Conservation (phyloP, 2,888 invertebrate genomes). For the Trichogramma dendrolimi region DNA sequence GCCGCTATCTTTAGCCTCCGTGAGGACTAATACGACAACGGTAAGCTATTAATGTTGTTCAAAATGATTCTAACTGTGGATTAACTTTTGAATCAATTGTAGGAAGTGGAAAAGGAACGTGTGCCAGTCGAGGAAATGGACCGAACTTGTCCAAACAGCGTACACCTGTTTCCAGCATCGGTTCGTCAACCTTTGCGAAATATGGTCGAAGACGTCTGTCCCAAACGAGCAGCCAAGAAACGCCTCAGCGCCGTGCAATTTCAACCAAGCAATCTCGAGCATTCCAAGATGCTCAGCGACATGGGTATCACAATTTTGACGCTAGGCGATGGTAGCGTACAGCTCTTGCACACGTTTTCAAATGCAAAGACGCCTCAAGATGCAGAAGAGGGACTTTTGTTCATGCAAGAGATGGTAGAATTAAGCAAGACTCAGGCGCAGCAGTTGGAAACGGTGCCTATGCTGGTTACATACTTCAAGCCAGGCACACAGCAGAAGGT, state of each 20-base stretch:
- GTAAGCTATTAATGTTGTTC: slow-evolving; percentile 43
- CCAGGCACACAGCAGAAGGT: slow-evolving; percentile 48
- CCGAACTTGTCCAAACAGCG: slow-evolving; percentile 81
- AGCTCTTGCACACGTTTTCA: slow-evolving; percentile 83
- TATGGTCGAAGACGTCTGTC: slow-evolving; percentile 78
- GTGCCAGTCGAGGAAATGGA: slow-evolving; percentile 61
- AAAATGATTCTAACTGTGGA: slow-evolving; percentile 22
- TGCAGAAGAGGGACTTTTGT: slow-evolving; percentile 86
- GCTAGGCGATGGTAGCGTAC: slow-evolving; percentile 84
- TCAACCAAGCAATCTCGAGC: slow-evolving; percentile 78
- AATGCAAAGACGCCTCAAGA: slow-evolving; percentile 80
- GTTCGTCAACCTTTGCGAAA: slow-evolving; percentile 80
- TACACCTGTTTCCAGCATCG: slow-evolving; percentile 76
- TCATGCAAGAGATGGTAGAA: slow-evolving; percentile 97
- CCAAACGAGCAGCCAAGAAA: slow-evolving; percentile 61
- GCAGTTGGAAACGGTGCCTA: slow-evolving; percentile 58
- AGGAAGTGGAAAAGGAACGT: slow-evolving; percentile 46
- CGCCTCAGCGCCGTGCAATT: slow-evolving; percentile 68
- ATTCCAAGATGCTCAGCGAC: slow-evolving; percentile 78
- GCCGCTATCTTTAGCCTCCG: slow-evolving; percentile 75
- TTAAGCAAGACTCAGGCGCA: slow-evolving; percentile 70
- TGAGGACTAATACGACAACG: slow-evolving; percentile 57
- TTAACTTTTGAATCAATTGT: slow-evolving; percentile 22
- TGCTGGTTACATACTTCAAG: slow-evolving; percentile 54
- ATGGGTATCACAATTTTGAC: slow-evolving; percentile 94